Conservation (phyloP, 2,113 vertebrate genomes). For the Pristiophorus japonicus region DNA sequence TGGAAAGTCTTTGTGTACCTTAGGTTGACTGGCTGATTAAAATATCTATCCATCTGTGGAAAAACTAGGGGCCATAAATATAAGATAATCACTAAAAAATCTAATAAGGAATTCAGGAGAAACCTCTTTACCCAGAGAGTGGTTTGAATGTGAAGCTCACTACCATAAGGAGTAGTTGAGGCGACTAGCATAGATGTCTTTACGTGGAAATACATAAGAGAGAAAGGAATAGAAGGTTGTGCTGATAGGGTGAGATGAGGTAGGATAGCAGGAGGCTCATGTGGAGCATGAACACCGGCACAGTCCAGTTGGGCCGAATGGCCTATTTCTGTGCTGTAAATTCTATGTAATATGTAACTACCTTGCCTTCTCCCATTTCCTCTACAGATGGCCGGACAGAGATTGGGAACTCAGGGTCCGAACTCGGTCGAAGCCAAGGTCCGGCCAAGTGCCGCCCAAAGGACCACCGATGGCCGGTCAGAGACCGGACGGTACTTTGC, state of each 20-base stretch:
- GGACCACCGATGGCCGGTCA: too few relatives aligned
- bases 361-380: too few relatives aligned
- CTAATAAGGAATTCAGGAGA: background rate
- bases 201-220: background rate
- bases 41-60: background rate
- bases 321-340: background rate
- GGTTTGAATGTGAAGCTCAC: too few relatives aligned
- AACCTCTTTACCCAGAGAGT: background rate
- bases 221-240: background rate
- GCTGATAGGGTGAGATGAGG: background rate
- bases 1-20: background rate
- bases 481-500: too few relatives aligned
- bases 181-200: too few relatives aligned
- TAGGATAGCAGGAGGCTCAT: too few relatives aligned
- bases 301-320: background rate
- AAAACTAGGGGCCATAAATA: background rate
- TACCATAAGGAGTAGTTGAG: background rate
- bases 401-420: background rate
- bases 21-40: background rate
- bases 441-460: too few relatives aligned
- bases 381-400: background rate
- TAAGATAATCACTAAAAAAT: background rate
- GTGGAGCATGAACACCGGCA: background rate
- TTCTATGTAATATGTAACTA: background rate
- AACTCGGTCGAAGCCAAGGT: too few relatives aligned